phyloP scores from a whole-genome alignment of 2,113 vertebrate species.

The Tupaia chinensis region DNA sequence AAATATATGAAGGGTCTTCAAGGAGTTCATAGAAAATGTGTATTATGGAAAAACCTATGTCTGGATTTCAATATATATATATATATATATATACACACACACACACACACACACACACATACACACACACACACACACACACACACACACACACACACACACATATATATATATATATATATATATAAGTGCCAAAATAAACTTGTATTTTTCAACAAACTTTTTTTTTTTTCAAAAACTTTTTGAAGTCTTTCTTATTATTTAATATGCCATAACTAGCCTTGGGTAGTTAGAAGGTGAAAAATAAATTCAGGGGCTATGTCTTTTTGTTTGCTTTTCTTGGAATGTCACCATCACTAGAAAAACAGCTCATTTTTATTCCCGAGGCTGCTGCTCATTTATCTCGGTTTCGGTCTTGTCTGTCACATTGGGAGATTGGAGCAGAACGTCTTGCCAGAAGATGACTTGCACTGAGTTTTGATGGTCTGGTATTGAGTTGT shows the following conservation, averaged over 20 bases:
- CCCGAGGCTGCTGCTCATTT: background rate
- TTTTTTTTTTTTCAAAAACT: no score
- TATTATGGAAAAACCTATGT: no score
- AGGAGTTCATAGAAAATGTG: no score
- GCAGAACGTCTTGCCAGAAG: constrained; percentile 57
- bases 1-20: background rate
- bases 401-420: background rate
- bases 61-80: no score
- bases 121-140: no score
- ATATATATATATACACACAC: no score
- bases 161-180: no score
- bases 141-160: no score
- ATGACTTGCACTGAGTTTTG: background rate
- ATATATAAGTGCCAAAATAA: no score
- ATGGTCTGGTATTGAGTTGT: constrained; percentile 42
- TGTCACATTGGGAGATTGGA: background rate
- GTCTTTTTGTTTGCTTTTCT: background rate
- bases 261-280: background rate
- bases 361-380: accelerated
- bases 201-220: no score
- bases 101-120: no score
- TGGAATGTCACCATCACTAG: background rate
- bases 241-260: no score
- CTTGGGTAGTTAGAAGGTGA: background rate
- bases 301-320: background rate